Evolutionary conservation across 2,888 invertebrate species (phyloP), one percentile per base, ranked within the genome.

Genomic region (Myathropa florea): DNA sequence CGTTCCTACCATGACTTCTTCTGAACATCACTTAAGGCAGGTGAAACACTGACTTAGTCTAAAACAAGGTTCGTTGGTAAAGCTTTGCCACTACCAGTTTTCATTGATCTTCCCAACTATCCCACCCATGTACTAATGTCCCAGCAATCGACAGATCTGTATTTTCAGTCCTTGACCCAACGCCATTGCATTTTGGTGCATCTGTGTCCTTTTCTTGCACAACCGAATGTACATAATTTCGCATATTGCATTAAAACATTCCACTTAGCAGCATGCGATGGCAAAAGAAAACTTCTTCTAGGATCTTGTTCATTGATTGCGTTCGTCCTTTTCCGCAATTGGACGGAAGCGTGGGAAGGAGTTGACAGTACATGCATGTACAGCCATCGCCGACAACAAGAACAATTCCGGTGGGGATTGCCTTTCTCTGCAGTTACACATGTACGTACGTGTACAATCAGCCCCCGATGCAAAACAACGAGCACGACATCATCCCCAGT

Each of bases 231-330:
- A 1, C 9, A 46, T 30, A 30, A 60, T 67, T 46, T 46, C 61
- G 9, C 33, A 63, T 24, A 61, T 61, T 26, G 30, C 77, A 77
- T 4, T 68, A 30, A 53, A 18, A 60, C 24, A 61, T 61, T 61
- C 60, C 60, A 33, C 39, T 33, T 59, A 61, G 14, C 21, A 60
- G 23, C 26, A 61, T 33, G 24, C 30, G 24, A 60, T 36, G 33
- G 33, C 0, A 61, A 53, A 33, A 26, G 24, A 55, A 61, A 26
- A 24, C 61, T 68, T 53, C 76, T 36, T 53, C 68, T 21, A 36
- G 33, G 61, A 14, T 28, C 68, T 36, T 68, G 36, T 55, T 61
- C 53, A 70, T 70, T 63, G 55, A 79, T 65, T 65, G 59, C 71
- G 18, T 59, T 64, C 57, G 59, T 46, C 21, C 71, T 39, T 57